Evolutionary conservation across 2,113 vertebrate species (phyloP).

Genomic region (Mastomys natalensis): DNA sequence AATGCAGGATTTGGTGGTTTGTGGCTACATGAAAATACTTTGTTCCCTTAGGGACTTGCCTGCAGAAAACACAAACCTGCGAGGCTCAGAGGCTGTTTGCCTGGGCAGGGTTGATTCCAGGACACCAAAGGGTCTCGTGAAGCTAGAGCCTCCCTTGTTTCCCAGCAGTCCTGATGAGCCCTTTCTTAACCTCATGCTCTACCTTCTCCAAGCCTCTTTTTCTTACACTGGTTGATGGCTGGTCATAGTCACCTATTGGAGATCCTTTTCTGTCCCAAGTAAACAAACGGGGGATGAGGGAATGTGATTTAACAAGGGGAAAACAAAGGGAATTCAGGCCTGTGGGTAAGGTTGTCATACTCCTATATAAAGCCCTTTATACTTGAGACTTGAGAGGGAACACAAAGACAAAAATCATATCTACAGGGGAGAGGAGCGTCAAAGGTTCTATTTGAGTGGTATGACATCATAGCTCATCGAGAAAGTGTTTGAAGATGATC

Average conservation of each 20-base stretch:
- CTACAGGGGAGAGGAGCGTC: not conserved
- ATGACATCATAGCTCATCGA: not conserved
- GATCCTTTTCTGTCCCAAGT: not conserved
- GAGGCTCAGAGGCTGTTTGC: not conserved
- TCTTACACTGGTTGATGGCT: not conserved
- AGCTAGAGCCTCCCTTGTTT: not conserved
- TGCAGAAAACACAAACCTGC: not conserved
- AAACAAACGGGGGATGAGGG: not conserved
- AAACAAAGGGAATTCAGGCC: not conserved
- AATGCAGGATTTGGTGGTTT: not conserved
- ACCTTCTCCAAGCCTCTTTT: not conserved
- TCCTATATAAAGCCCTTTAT: not conserved
- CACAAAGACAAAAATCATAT: not conserved
- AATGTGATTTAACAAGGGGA: not conserved
- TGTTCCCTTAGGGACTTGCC: not conserved
- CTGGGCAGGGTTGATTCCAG: not conserved
- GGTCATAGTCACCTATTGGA: not conserved
- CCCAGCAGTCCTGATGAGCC: not conserved
- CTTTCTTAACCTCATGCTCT: not conserved
- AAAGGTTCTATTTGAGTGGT: conserved; percentile 1
- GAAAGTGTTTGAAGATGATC: not conserved
- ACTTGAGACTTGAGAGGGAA: not conserved
- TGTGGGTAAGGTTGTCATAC: not conserved
- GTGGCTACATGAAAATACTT: not conserved
- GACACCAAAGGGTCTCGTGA: not conserved